phyloP scores from a whole-genome alignment of 2,113 vertebrate genomes.

The Cyprinodon variegatus region DNA sequence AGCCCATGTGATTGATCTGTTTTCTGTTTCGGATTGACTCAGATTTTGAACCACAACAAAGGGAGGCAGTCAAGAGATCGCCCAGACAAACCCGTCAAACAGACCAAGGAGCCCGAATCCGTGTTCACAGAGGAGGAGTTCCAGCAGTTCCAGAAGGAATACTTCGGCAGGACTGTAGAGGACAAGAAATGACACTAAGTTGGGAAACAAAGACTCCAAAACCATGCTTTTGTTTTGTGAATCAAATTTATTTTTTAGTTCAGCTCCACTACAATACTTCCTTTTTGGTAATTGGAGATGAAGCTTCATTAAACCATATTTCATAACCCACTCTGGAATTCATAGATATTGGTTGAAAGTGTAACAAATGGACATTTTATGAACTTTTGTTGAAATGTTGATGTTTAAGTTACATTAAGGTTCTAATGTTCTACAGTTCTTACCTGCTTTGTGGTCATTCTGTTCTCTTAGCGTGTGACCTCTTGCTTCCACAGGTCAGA shows the following conservation, averaged over 20 bases:
- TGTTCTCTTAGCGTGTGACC: too few relatives aligned
- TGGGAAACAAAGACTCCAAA: background rate
- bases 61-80: slow-evolving; percentile 72
- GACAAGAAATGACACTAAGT: slow-evolving; percentile 25
- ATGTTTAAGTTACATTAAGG: background rate
- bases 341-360: background rate
- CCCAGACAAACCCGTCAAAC: slow-evolving; percentile 12
- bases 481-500: too few relatives aligned
- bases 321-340: background rate
- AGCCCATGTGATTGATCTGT: background rate
- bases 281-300: background rate
- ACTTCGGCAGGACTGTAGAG: slow-evolving; percentile 76
- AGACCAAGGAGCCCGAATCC: slow-evolving; percentile 51
- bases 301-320: background rate
- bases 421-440: too few relatives aligned
- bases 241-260: background rate
- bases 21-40: background rate
- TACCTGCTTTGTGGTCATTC: too few relatives aligned
- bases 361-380: background rate
- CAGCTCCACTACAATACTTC: background rate
- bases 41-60: slow-evolving; percentile 71
- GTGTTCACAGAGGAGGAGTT: slow-evolving; percentile 81
- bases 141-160: slow-evolving; percentile 80
- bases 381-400: background rate
- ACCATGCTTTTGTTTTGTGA: background rate